Base-by-base conservation (phyloP, 2,888 invertebrate genomes). In the Agonopterix heracliana region DNA sequence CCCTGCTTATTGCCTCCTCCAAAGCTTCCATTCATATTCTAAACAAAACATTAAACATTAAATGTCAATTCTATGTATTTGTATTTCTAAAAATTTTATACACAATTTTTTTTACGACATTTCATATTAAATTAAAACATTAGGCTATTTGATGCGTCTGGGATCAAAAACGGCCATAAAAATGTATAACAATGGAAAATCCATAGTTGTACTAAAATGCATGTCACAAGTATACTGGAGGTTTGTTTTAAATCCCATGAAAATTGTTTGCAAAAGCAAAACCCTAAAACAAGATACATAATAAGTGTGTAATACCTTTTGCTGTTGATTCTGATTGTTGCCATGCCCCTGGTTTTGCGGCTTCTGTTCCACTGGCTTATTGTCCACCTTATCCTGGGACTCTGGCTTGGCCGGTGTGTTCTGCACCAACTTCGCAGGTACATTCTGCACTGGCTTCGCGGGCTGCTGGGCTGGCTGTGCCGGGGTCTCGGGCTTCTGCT, bases 11-110 rank as follows among this genome's bases (percentile, higher is more conserved):
- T 74, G 1, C 73, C 75, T 36, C 82, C 77, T 34, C 74, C 81
- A 70, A 83, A 85, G 60, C 70, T 79, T 9, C 84, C 84, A 78
- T 86, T 83, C 14, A 78, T 43, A 60, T 81, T 84, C 86, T 86
- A 57, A 46, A 65, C 61, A 51, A 47, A 50, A 48, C 49, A 38
- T 36, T 46, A 47, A 50, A 48, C 49, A 38, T 36, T 46, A 43
- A 35, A 49, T 47, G 43, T 9, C 26, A 43, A 14, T 13, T 8
- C 9, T 9, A 40, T 40, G 11, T 11, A 38, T 3, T 10, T 10
- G 11, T 17, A 17, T 17, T 17, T 17, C 17, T 3, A 2, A 17
- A 17, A 17, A n/a, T n/a, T n/a, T n/a, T n/a, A n/a, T n/a, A n/a
- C n/a, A n/a, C n/a, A 3, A 17, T 17, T 17, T 17, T 17, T 17